Conservation (phyloP, 2,888 invertebrate genomes). For the Mellilla xanthometata region DNA sequence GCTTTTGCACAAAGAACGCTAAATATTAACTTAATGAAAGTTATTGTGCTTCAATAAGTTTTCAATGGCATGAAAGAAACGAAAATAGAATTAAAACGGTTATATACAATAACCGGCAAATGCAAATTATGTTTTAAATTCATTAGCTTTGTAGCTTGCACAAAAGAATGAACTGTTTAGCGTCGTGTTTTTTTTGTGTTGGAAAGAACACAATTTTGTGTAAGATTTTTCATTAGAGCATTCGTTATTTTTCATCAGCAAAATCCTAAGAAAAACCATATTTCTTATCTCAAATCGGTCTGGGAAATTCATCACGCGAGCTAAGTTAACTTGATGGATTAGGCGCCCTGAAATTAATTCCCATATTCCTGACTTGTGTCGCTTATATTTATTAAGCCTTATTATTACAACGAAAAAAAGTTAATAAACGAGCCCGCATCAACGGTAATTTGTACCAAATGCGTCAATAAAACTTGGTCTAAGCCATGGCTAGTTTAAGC, state of each 20-base stretch:
- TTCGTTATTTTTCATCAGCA: background rate
- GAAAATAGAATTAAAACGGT: constrained; percentile 26
- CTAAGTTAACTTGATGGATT: constrained; percentile 16
- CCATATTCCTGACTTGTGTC: background rate
- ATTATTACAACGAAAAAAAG: constrained; percentile 19
- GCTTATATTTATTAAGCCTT: constrained; percentile 4
- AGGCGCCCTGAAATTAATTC: constrained; percentile 1
- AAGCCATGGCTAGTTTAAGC: constrained; percentile 40
- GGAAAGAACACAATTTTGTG: constrained; percentile 3
- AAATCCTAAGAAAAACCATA: background rate
- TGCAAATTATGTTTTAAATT: constrained; percentile 28
- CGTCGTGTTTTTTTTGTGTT: background rate
- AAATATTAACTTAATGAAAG: constrained; percentile 19
- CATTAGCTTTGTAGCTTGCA: constrained; percentile 26
- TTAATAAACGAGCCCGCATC: constrained; percentile 53
- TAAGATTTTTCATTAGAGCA: constrained; percentile 5
- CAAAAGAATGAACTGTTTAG: constrained; percentile 13
- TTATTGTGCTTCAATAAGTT: constrained; percentile 22
- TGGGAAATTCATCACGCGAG: constrained; percentile 10
- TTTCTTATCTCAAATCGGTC: constrained; percentile 1
- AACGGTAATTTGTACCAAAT: constrained; percentile 45
- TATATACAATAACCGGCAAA: constrained; percentile 22
- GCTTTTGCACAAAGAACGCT: constrained; percentile 12
- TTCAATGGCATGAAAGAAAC: constrained; percentile 24
- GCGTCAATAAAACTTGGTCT: constrained; percentile 50